Conservation (phyloP, 2,888 invertebrate genomes). For the Neelides folsomi region DNA sequence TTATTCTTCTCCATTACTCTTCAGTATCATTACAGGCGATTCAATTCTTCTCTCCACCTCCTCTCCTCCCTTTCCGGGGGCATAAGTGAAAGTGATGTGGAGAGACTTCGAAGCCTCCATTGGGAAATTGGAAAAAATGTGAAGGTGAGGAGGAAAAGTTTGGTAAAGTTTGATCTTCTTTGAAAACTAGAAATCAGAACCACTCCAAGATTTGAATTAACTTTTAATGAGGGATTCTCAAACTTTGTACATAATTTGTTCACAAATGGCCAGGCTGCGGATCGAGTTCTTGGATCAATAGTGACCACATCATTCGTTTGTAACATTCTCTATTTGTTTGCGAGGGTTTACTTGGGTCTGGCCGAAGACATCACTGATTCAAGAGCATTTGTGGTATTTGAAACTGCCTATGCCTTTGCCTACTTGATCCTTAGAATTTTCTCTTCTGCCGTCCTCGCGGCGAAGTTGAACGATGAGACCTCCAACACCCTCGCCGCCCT, state of each 20-base stretch:
- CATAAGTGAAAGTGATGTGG: slow-evolving; percentile 4
- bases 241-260: slow-evolving; percentile 1
- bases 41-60: slow-evolving; percentile 6
- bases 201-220: not conserved
- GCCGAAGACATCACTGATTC: slow-evolving; percentile 9
- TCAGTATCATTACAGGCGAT: slow-evolving; percentile 4
- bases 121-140: slow-evolving; percentile 14
- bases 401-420: slow-evolving; percentile 11
- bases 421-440: slow-evolving; percentile 11
- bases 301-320: slow-evolving; percentile 11
- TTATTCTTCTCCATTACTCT: slow-evolving; percentile 1
- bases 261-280: slow-evolving; percentile 10
- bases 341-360: slow-evolving; percentile 11
- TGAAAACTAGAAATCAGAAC: too few species aligned
- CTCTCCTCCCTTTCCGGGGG: not conserved
- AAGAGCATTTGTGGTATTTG: slow-evolving; percentile 10
- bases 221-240: not conserved
- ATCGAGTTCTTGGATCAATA: slow-evolving; percentile 9
- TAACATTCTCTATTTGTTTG: slow-evolving; percentile 18
- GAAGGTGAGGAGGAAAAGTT: slow-evolving; percentile 5
- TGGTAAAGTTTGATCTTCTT: too few species aligned
- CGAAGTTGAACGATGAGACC: slow-evolving; percentile 9
- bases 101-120: slow-evolving; percentile 9
- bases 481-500: not conserved
- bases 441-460: slow-evolving; percentile 12